phyloP scores from a whole-genome alignment of 2,797 vertebrate species.

The Adrianichthys oophorus region DNA sequence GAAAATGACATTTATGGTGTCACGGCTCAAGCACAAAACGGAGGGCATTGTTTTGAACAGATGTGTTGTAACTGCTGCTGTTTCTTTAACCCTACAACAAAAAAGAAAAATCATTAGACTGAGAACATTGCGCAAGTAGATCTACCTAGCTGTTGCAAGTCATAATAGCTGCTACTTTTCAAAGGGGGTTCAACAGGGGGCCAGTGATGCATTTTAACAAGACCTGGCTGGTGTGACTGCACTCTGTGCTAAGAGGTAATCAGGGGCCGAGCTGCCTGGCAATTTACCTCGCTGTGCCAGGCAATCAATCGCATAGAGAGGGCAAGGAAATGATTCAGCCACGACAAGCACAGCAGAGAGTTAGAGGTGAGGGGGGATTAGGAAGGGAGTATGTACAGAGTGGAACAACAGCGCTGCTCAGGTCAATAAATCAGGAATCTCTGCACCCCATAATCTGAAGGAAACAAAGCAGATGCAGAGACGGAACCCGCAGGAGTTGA shows the following conservation, averaged over 20 bases:
- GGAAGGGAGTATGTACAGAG: constrained; percentile 59
- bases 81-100: constrained; percentile 7
- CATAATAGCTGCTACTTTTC: constrained; percentile 73
- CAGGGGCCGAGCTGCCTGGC: constrained; percentile 77
- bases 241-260: constrained; percentile 82
- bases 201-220: constrained; percentile 79
- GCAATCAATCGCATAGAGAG: constrained; percentile 81
- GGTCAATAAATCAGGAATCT: constrained; percentile 73
- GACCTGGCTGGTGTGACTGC: constrained; percentile 72
- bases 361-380: constrained; percentile 62
- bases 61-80: constrained; percentile 15
- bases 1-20: constrained; percentile 47
- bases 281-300: constrained; percentile 80
- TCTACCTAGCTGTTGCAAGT: constrained; percentile 61
- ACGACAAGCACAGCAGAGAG: constrained; percentile 62
- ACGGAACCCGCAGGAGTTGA: constrained; percentile 46
- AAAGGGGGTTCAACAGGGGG: constrained; percentile 67
- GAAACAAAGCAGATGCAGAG: constrained; percentile 46
- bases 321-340: constrained; percentile 82
- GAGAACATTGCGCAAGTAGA: constrained; percentile 53
- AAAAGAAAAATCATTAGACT: constrained; percentile 41
- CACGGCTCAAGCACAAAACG: constrained; percentile 32
- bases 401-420: constrained; percentile 56
- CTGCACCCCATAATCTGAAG: constrained; percentile 32
- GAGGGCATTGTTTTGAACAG: constrained; percentile 34